These are phyloP conservation scores for Notocelia uddmanniana DNA, from an alignment of 2,888 invertebrate genomes.

Conservation along the genomic window DNA sequence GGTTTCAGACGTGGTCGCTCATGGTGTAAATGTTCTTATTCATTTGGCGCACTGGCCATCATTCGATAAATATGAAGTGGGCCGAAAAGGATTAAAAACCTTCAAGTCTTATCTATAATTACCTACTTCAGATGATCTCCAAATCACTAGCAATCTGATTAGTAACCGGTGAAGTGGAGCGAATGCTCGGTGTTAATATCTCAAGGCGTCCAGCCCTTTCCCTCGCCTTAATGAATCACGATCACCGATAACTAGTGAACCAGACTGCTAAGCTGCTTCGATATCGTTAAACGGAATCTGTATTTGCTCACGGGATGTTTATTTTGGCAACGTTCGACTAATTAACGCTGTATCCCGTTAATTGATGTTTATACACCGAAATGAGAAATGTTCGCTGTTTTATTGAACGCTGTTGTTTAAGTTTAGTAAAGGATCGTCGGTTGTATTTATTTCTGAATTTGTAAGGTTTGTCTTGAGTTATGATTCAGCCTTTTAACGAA, in stretches of 20 bases:
- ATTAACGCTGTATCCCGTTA: conserved; percentile 42
- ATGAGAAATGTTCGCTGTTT: conserved; percentile 39
- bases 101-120: neutral
- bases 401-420: conserved; percentile 31
- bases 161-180: neutral
- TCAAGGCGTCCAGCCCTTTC: conserved; percentile 69
- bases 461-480: neutral
- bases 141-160: conserved; percentile 31
- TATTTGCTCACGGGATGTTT: conserved; percentile 43
- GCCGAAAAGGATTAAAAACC: neutral
- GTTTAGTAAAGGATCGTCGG: conserved; percentile 11
- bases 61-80: neutral
- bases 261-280: conserved; percentile 41
- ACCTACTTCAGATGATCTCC: conserved; percentile 9
- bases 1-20: no score
- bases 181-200: conserved; percentile 63
- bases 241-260: conserved; percentile 51
- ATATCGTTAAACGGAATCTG: conserved; percentile 41
- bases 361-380: conserved; percentile 41
- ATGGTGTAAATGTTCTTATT: no score
- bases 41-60: no score
- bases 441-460: conserved; percentile 2
- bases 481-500: neutral
- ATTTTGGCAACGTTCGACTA: conserved; percentile 41
- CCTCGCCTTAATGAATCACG: conserved; percentile 65